phyloP scores from a whole-genome alignment of 2,113 vertebrate species.

The Hippocampus comes region DNA sequence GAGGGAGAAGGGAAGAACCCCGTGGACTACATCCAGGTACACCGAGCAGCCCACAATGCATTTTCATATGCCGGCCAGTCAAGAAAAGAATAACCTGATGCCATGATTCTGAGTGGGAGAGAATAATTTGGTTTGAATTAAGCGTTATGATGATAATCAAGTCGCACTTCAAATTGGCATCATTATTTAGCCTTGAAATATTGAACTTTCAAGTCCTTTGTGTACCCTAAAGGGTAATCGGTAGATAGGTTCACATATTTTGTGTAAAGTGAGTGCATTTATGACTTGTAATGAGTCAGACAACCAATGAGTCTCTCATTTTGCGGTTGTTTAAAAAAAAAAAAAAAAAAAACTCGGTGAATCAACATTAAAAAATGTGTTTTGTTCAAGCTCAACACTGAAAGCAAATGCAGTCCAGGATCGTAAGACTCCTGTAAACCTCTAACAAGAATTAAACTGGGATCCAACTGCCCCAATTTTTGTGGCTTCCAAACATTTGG shows the following conservation, averaged over 20 bases:
- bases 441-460: conserved; percentile 4
- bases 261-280: neutral
- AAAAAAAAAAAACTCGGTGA: neutral
- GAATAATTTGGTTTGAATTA: too few species aligned
- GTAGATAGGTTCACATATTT: neutral
- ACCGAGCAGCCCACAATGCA: neutral
- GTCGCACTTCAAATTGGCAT: too few species aligned
- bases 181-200: neutral
- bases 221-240: neutral
- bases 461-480: neutral
- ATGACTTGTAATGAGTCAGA: neutral
- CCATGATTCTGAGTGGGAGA: neutral
- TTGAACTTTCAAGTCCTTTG: neutral
- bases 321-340: neutral
- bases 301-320: neutral
- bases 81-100: neutral
- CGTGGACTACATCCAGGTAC: conserved; percentile 98
- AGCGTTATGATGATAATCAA: too few species aligned
- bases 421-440: conserved; percentile 1
- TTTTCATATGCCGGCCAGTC: neutral
- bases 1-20: conserved; percentile 99
- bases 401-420: conserved; percentile 1
- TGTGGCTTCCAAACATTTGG: conserved; percentile 7
- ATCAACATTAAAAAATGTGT: neutral
- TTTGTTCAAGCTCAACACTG: neutral